Evolutionary conservation across 1,140 invertebrate species (phyloP), one percentile per base, ranked within the genome.

Genomic region (Calliopsis andreniformis): DNA sequence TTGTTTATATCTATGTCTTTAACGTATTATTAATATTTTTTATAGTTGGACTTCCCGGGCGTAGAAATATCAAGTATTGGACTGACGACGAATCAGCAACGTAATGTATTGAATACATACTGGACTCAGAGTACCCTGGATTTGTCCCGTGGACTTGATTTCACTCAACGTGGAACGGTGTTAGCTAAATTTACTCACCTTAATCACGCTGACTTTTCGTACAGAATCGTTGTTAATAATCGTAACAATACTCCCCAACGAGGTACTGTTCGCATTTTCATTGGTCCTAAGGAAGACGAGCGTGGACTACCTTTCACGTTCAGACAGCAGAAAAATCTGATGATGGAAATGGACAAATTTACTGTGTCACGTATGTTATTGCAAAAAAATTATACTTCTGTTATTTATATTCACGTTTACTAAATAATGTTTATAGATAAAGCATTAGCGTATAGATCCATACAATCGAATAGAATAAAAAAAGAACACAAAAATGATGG

Each of bases 331-430:
- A 93, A 95, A 28, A 85, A 92, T 3, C 89, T 96, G 32, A 96
- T 96, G 94, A 94, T 96, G 43, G 96, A 97, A 84, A 90, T 97
- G 90, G 96, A 97, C 89, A 96, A 96, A 87, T 96, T 96, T 86
- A 92, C 94, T 12, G 92, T 93, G 0, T 90, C 91, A 16, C 87
- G 95, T 95, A 90, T 93, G 93, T 92, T 28, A 14, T 25, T 10
- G 4, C 3, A 39, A 49, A 39, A 49, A 20, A n/a, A 14, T 20
- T 6, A 30, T n/a, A 4, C 0, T 6, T 61, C 23, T 39, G 35
- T 16, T 25, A 23, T 49, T 32, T 56, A 18, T 28, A 16, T 32
- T 30, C 8, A 18, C 20, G 18, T 30, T 56, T 32, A 32, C 12
- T n/a, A n/a, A n/a, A n/a, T n/a, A n/a, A n/a, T n/a, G n/a, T n/a